Evolutionary conservation across 2,888 invertebrate genomes (phyloP).

Genomic region (Entomobrya multifasciata): DNA sequence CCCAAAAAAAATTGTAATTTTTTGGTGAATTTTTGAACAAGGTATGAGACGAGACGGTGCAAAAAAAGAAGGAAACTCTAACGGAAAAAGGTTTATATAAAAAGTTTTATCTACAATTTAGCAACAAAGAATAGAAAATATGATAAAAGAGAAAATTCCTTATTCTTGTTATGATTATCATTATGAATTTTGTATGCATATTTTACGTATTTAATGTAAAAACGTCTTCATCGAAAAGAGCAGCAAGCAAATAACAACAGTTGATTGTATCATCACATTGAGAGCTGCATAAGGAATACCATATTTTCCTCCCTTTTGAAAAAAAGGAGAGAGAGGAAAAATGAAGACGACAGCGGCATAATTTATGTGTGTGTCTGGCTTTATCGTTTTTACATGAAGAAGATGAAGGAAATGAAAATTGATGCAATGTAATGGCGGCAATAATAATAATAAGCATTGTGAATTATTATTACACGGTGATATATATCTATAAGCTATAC

Average conservation of each 20-base stretch:
- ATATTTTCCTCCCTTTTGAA: not conserved
- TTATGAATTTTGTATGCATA: conserved; percentile 3
- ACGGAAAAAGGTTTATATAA: too few species aligned
- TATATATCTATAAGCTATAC: not conserved
- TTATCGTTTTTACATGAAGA: conserved; percentile 62
- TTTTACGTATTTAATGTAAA: conserved; percentile 21
- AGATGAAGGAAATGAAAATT: conserved; percentile 70
- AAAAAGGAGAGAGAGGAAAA: not conserved
- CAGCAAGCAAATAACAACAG: conserved; percentile 15
- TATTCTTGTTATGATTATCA: not conserved
- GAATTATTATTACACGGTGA: conserved; percentile 8
- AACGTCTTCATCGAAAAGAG: not conserved
- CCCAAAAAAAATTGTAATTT: too few species aligned
- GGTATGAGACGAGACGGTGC: too few species aligned
- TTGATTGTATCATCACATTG: conserved; percentile 53
- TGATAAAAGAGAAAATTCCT: too few species aligned
- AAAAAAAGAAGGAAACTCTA: too few species aligned
- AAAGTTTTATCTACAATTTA: too few species aligned
- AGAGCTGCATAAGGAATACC: too few species aligned
- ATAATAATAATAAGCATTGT: conserved; percentile 36
- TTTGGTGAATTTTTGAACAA: too few species aligned
- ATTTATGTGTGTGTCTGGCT: conserved; percentile 65
- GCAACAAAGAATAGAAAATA: too few species aligned
- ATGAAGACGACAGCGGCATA: conserved; percentile 11
- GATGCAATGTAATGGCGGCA: conserved; percentile 63